These are phyloP conservation scores for Scrobipalpa atriplicella DNA, from an alignment of 2,888 invertebrate genomes.

Conservation along the genomic window DNA sequence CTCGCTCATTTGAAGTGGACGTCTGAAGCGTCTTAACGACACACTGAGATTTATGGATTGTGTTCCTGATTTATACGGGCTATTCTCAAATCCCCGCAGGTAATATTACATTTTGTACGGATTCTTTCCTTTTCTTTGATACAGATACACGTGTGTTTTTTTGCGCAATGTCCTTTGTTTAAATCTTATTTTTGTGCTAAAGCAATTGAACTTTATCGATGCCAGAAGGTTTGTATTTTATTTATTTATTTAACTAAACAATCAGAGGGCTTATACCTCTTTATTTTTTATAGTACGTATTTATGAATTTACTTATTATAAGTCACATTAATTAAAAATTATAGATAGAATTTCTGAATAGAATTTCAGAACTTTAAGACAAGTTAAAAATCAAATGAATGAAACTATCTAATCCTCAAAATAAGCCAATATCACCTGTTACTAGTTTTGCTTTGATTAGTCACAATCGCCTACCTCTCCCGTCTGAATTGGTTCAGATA, in stretches of 20 bases:
- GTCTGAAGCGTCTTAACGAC: conserved; percentile 33
- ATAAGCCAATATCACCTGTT: background rate
- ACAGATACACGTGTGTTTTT: background rate
- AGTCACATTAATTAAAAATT: no score
- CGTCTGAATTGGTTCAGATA: conserved; percentile 18
- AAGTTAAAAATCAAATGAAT: background rate
- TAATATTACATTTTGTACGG: background rate
- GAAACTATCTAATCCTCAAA: background rate
- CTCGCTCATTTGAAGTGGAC: conserved; percentile 35
- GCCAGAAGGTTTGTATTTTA: no score
- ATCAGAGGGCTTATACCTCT: no score
- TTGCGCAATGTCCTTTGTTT: background rate
- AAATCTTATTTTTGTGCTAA: no score
- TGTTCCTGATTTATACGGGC: conserved; percentile 26
- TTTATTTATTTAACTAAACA: no score
- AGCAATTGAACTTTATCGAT: no score
- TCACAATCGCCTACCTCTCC: conserved; percentile 8
- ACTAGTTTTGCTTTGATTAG: conserved; percentile 15
- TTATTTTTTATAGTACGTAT: no score
- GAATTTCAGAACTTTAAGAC: background rate
- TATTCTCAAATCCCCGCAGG: background rate
- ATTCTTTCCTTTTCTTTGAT: background rate
- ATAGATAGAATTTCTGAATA: no score
- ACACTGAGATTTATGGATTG: conserved; percentile 27
- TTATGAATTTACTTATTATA: no score